These are phyloP conservation scores for Ypsolopha scabrella DNA, from an alignment of 2,888 invertebrate species.

Conservation along the genomic window DNA sequence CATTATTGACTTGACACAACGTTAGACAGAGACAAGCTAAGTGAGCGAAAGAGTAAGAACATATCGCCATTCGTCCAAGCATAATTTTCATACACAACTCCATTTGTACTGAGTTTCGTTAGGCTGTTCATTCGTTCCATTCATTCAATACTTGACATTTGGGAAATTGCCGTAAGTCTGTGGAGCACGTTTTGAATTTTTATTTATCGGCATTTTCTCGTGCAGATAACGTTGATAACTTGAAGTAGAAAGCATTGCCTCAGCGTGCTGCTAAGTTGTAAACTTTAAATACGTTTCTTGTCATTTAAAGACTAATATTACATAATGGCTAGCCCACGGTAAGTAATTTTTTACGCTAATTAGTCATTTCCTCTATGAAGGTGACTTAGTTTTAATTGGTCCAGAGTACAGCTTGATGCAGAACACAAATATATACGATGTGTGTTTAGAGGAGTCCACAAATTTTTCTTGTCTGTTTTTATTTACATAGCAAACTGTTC, in stretches of 20 bases:
- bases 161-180: conserved; percentile 8
- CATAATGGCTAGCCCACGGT: conserved; percentile 49
- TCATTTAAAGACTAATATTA: conserved; percentile 26
- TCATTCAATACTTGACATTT: conserved; percentile 4
- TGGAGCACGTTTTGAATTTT: conserved; percentile 17
- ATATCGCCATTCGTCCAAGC: too few species aligned
- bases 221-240: conserved; percentile 14
- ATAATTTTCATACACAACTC: too few species aligned
- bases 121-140: too few species aligned
- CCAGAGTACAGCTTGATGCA: too few species aligned
- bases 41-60: too few species aligned
- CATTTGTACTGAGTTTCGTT: too few species aligned
- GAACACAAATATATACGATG: too few species aligned
- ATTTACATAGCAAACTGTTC: too few species aligned
- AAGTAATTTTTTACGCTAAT: conserved; percentile 25
- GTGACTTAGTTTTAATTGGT: conserved; percentile 26
- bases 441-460: too few species aligned
- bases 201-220: conserved; percentile 27
- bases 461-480: too few species aligned
- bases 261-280: not conserved
- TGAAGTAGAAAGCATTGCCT: not conserved
- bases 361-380: conserved; percentile 23
- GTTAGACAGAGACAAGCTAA: too few species aligned
- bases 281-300: not conserved
- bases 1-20: too few species aligned